Percentiles rank a stretch among this genome's conserved stretches.
Evolutionary conservation across 2,888 invertebrate species (phyloP).

Genomic region (Limnephilus rhombicus): DNA sequence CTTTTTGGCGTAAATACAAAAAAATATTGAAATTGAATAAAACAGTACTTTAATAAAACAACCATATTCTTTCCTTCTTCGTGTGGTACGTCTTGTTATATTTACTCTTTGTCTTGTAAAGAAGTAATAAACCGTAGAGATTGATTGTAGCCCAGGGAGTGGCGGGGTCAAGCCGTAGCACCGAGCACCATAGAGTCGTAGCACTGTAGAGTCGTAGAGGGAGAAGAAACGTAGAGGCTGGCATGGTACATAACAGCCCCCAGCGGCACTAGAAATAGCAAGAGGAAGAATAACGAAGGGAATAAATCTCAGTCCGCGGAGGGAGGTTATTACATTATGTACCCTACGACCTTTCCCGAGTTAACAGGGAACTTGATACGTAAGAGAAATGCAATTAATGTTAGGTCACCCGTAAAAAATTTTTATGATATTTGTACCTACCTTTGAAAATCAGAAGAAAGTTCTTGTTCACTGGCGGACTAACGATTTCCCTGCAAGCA

Average conservation of each 20-base stretch:
- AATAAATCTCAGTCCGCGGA: neutral
- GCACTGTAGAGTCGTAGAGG: neutral
- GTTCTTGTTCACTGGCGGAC: neutral
- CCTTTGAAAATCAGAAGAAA: neutral
- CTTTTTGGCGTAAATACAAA: too few species aligned
- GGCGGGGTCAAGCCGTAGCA: neutral
- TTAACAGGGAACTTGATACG: neutral
- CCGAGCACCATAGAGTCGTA: neutral
- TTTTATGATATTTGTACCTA: neutral
- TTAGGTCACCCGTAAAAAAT: neutral
- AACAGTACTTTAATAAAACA: neutral
- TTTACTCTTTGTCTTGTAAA: neutral
- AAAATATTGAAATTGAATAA: neutral
- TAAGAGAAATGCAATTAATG: neutral
- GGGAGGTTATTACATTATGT: neutral
- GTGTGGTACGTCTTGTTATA: neutral
- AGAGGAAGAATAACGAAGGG: conserved; percentile 11
- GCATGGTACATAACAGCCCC: neutral
- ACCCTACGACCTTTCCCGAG: neutral
- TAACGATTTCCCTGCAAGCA: neutral
- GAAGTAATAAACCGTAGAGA: neutral
- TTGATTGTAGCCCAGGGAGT: neutral
- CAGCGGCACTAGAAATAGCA: conserved; percentile 13
- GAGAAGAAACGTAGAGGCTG: neutral
- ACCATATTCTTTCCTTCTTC: neutral